phyloP scores from a whole-genome alignment of 1,140 invertebrate species.

The Drosophila saltans region DNA sequence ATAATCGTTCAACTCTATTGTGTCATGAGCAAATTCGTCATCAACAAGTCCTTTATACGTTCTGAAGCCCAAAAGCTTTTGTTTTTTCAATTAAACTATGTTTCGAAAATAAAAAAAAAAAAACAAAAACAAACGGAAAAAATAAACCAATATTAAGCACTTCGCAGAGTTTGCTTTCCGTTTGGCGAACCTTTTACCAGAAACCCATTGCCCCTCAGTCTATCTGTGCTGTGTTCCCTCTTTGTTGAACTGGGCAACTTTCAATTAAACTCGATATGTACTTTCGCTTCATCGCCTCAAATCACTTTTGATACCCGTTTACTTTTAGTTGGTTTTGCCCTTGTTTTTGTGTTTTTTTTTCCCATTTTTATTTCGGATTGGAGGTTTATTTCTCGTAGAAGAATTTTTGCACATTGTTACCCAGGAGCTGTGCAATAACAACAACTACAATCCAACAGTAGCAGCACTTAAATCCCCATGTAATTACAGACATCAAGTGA shows the following conservation, averaged over 20 bases:
- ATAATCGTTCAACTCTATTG: too few species aligned
- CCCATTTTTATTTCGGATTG: neutral
- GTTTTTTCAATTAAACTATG: neutral
- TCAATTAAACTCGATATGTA: slow-evolving; percentile 52
- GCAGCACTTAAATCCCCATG: slow-evolving; percentile 53
- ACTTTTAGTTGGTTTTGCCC: slow-evolving; percentile 30
- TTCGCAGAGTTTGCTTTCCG: neutral
- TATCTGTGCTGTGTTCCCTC: slow-evolving; percentile 3
- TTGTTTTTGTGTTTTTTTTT: slow-evolving; percentile 37
- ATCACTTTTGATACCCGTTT: slow-evolving; percentile 42
- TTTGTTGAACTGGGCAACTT: slow-evolving; percentile 22
- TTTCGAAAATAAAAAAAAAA: neutral
- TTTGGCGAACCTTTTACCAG: neutral
- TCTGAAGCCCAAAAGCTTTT: neutral
- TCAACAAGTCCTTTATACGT: too few species aligned
- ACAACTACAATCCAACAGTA: slow-evolving; percentile 42
- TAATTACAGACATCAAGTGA: slow-evolving; percentile 44
- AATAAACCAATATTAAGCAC: neutral
- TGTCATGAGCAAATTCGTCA: too few species aligned
- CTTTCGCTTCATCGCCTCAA: slow-evolving; percentile 45
- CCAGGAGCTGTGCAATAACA: slow-evolving; percentile 43
- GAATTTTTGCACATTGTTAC: slow-evolving; percentile 41
- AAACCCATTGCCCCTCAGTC: neutral
- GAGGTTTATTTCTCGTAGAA: slow-evolving; percentile 9
- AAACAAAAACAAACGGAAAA: too few species aligned